Evolutionary conservation across 1,140 invertebrate genomes (phyloP).

Genomic region (Neoseiulus cucumeris): DNA sequence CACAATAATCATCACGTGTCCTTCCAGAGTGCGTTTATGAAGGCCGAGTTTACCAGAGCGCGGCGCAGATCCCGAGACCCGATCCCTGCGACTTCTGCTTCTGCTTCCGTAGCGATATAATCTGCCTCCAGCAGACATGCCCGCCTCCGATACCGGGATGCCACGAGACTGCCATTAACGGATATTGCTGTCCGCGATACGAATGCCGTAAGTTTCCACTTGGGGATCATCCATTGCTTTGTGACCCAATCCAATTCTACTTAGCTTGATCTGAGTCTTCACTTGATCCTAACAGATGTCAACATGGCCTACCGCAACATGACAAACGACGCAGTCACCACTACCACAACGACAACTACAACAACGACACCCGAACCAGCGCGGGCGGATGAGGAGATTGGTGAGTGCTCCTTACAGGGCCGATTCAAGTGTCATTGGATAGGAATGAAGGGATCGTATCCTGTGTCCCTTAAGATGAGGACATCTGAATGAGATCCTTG

Average conservation of each 20-base stretch:
- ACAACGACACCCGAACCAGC: neutral
- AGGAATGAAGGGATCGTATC: conserved; percentile 20
- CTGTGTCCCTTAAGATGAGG: conserved; percentile 41
- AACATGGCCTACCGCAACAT: conserved; percentile 1
- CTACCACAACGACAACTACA: neutral
- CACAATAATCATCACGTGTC: conserved; percentile 11
- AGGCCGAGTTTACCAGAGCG: conserved; percentile 73
- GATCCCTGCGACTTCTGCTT: conserved; percentile 91
- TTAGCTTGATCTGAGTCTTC: no score
- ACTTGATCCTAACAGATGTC: neutral
- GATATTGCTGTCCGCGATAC: conserved; percentile 82
- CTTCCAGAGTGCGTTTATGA: conserved; percentile 56
- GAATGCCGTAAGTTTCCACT: conserved; percentile 43
- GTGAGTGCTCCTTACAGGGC: neutral
- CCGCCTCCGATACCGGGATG: conserved; percentile 75
- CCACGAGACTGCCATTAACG: conserved; percentile 67
- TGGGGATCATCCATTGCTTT: neutral
- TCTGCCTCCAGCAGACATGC: conserved; percentile 81
- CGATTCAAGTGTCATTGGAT: neutral
- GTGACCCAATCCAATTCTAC: no score
- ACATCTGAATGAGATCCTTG: no score
- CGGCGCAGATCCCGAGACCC: conserved; percentile 76
- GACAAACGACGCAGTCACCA: neutral
- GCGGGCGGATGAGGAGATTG: neutral
- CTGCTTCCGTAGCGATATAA: conserved; percentile 87